Conservation (phyloP, 2,888 invertebrate genomes). For the Charanyca ferruginea region DNA sequence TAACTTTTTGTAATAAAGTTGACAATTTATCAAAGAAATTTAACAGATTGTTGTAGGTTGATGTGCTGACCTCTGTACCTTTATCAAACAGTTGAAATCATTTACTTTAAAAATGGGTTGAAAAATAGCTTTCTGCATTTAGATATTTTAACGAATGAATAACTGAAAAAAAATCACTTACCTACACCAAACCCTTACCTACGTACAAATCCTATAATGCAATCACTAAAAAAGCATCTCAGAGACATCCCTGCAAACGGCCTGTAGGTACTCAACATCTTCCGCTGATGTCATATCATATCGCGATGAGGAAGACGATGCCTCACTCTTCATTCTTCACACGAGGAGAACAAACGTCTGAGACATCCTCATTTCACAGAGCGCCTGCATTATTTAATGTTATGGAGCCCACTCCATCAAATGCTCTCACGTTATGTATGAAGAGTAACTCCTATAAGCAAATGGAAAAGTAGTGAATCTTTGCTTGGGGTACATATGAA, state of each 20-base stretch:
- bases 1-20: too few relatives aligned
- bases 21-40: too few relatives aligned
- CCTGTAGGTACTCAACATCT: slow-evolving; percentile 24
- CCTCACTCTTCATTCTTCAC: slow-evolving; percentile 80
- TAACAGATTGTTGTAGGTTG: too few relatives aligned
- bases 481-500: neutral
- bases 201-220: neutral
- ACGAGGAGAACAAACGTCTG: slow-evolving; percentile 74
- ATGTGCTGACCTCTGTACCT: too few relatives aligned
- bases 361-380: slow-evolving; percentile 78
- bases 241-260: slow-evolving; percentile 29
- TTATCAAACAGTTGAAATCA: too few relatives aligned
- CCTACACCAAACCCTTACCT: too few relatives aligned
- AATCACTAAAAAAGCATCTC: neutral
- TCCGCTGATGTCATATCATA: slow-evolving; percentile 61
- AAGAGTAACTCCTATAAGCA: slow-evolving; percentile 35
- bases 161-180: neutral
- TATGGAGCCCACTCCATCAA: slow-evolving; percentile 61
- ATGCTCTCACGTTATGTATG: slow-evolving; percentile 38
- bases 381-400: slow-evolving; percentile 80
- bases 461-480: slow-evolving; percentile 26
- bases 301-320: slow-evolving; percentile 72
- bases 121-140: neutral
- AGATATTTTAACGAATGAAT: neutral
- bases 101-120: too few relatives aligned